Percentiles rank a stretch among this genome's conserved stretches.
Conservation (phyloP, 2,888 invertebrate species). For the Brachypalpus laphriformis region DNA sequence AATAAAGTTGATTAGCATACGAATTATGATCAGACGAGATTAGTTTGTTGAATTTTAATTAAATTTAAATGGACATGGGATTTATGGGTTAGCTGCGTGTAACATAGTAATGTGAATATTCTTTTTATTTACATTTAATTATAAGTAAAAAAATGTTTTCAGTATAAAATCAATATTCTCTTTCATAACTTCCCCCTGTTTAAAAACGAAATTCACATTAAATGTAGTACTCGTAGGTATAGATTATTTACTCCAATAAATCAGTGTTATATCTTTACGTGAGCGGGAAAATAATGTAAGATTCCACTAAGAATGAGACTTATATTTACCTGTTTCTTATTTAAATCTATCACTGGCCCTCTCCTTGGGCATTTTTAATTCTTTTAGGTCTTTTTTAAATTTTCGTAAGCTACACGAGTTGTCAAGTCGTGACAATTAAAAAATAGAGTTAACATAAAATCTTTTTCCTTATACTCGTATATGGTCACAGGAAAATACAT, state of each 20-base stretch:
- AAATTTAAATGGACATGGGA: not conserved
- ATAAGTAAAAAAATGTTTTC: constrained; percentile 9
- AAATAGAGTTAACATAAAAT: too few relatives aligned
- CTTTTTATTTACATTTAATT: not conserved
- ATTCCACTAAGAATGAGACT: too few relatives aligned
- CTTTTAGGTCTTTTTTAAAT: too few relatives aligned
- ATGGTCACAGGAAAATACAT: too few relatives aligned
- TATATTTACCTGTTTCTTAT: too few relatives aligned
- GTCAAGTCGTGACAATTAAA: too few relatives aligned
- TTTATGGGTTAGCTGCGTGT: not conserved
- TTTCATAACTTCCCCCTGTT: not conserved
- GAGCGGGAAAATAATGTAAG: too few relatives aligned
- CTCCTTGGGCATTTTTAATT: too few relatives aligned
- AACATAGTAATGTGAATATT: not conserved
- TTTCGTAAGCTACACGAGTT: too few relatives aligned
- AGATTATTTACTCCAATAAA: constrained; percentile 3
- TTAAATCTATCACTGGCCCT: too few relatives aligned
- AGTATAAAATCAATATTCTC: not conserved
- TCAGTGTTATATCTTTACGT: constrained; percentile 12
- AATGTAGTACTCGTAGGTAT: too few relatives aligned
- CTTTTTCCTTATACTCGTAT: too few relatives aligned
- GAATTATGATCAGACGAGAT: constrained; percentile 21
- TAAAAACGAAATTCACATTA: not conserved
- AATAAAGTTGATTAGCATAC: constrained; percentile 28
- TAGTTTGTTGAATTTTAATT: constrained; percentile 32